Evolutionary conservation across 2,888 invertebrate species (phyloP).

Genomic region (Eupithecia inturbata): DNA sequence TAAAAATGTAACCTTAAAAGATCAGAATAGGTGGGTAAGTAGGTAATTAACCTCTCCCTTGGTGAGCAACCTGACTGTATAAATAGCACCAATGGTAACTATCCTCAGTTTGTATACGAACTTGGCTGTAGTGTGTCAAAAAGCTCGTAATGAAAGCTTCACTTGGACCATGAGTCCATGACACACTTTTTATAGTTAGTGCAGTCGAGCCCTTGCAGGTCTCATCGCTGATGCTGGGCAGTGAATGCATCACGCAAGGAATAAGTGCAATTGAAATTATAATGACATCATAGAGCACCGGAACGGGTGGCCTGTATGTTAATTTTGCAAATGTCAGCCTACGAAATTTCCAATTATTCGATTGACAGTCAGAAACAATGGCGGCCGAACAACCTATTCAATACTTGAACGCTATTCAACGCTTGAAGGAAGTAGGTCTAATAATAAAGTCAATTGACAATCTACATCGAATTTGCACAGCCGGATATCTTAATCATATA

Average conservation of each 20-base stretch:
- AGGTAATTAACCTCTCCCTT: no score
- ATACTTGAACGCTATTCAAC: slow-evolving; percentile 20
- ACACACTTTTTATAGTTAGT: background rate
- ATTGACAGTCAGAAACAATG: slow-evolving; percentile 4
- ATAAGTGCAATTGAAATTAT: background rate
- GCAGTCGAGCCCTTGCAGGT: background rate
- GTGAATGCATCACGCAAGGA: background rate
- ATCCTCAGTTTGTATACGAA: background rate
- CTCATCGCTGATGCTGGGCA: background rate
- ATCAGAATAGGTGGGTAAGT: background rate
- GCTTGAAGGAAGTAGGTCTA: slow-evolving; percentile 17
- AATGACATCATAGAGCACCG: background rate
- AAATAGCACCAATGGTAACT: no score
- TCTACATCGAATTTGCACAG: slow-evolving; percentile 24
- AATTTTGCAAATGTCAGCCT: background rate
- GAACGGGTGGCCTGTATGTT: background rate
- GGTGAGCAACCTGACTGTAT: no score
- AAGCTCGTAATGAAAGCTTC: no score
- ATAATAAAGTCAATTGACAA: slow-evolving; percentile 26
- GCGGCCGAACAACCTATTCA: slow-evolving; percentile 3
- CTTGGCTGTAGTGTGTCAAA: background rate
- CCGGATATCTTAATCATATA: slow-evolving; percentile 41
- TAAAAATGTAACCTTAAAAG: background rate
- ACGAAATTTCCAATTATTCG: background rate
- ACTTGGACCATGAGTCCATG: no score